Evolutionary conservation across 37 sponge, comb jelly and placozoan genomes (phyloP), one percentile per base, ranked within the genome.

Genomic region (Halichondria panicea): DNA sequence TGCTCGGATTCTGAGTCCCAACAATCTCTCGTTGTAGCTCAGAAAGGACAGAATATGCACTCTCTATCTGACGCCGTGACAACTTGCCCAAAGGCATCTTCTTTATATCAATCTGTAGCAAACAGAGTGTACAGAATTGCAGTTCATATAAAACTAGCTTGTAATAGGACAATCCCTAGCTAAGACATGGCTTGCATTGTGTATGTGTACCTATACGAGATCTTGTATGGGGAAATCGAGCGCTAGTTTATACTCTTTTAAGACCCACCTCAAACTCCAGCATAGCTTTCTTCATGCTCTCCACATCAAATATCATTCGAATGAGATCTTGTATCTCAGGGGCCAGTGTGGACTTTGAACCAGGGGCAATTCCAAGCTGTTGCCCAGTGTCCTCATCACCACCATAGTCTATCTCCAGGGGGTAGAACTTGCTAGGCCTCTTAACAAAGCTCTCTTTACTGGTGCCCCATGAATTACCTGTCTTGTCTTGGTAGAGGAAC

Each of bases 81-180:
- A 98, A 71, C 74, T 98, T 98, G 15, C 99, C 99, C 3, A 98
- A 85, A 43, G 99, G 99, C 99, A 98, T 98, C 87, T 98, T 98
- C 75, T 98, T 93, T 78, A 95, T 82, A 54, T 98, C 99, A 85
- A 98, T 98, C 96, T 96, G 42, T 28, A 45, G 65, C 33, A 18
- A 38, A 1, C 5, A 5, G 37, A 43, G 30, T 22, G 48, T 52
- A 80, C 18, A 79, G 19, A 36, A 15, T 43, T 35, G 28, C 38
- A 19, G 30, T 39, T 8, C 61, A 40, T 28, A 32, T 4, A 11
- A 43, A n/a, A 40, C n/a, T n/a, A n/a, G n/a, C n/a, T n/a, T n/a
- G n/a, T n/a, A n/a, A n/a, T n/a, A n/a, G n/a, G n/a, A n/a, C n/a
- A n/a, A n/a, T n/a, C n/a, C n/a, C n/a, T n/a, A n/a, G n/a, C n/a